Evolutionary conservation across 2,888 invertebrate species (phyloP), one percentile per base, ranked within the genome.

Genomic region (Drosophila merina): DNA sequence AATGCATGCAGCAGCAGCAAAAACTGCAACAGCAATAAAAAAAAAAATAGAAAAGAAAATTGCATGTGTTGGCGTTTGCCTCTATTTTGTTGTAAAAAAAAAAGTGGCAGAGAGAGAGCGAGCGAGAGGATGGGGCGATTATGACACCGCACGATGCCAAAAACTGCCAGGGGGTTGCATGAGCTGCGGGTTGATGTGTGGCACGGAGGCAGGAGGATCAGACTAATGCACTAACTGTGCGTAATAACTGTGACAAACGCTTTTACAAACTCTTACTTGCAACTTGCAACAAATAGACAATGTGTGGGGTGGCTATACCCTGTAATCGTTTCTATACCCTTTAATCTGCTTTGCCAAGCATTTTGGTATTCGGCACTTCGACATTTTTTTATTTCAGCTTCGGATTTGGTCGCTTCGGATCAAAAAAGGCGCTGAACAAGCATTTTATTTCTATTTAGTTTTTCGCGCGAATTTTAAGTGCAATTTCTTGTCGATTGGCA

Each of bases 381-480:
- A 52, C 62, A 59, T 62, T 66, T 57, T 20, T 14, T 14, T 14
- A 14, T 14, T 14, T 14, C 14, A 14, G 14, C 14, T 14, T 14
- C 14, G 14, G 14, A 14, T 20, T 60, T 57, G 57, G 59, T 60
- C 66, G 57, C 57, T 70, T 56, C 62, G 40, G 48, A 62, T 48
- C 48, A 58, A 58, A 58, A 58, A 72, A 64, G 68, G 71, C 70
- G 50, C 52, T 49, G 49, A 54, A 62, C 50, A 63, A 51, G 51
- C 30, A 40, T 66, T 66, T 72, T 50, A 51, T 54, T 55, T 72
- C 44, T 63, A 40, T 57, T 67, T 67, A 38, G 48, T 55, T 57
- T 62, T 74, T 69, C 45, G 55, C 69, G 70, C 79, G 79, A 73
- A 79, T 82, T 74, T 82, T 74, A 84, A 86, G 84, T 85, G 84